Percentiles rank a stretch among this genome's conserved stretches.
Conservation (phyloP, 35 echinoderm and acorn worm genomes). For the Eucidaris tribuloides region DNA sequence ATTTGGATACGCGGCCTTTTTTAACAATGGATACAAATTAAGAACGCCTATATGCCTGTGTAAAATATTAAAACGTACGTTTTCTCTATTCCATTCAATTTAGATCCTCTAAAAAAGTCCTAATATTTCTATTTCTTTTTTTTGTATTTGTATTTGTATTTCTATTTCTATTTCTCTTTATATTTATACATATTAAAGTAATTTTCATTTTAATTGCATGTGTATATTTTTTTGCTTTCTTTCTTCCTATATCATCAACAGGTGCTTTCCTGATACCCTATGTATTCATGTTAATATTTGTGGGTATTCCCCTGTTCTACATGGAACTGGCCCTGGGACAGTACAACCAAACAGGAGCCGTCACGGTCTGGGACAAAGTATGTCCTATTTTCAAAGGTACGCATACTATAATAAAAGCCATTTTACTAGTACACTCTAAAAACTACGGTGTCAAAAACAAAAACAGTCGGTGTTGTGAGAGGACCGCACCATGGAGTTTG, state of each 20-base stretch:
- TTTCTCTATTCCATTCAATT: too few species aligned
- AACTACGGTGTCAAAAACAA: too few species aligned
- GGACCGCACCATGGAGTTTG: not conserved
- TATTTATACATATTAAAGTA: not conserved
- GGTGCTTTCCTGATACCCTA: constrained; percentile 97
- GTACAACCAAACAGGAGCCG: constrained; percentile 88
- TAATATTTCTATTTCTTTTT: too few species aligned
- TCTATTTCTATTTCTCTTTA: not conserved
- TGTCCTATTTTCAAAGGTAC: constrained; percentile 98
- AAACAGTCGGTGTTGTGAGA: too few species aligned
- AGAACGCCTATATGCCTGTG: too few species aligned
- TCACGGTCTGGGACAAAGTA: constrained; percentile 96
- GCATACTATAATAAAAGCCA: too few species aligned
- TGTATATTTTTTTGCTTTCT: not conserved
- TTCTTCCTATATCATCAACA: not conserved
- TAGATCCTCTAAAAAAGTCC: too few species aligned
- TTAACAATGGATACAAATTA: too few species aligned
- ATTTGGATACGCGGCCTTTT: too few species aligned
- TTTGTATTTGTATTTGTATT: too few species aligned
- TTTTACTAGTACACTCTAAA: too few species aligned
- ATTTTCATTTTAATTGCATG: not conserved
- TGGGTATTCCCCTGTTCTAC: constrained; percentile 95
- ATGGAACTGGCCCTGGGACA: constrained; percentile 90
- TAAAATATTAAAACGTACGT: too few species aligned
- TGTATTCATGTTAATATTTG: constrained; percentile 83